Base-by-base conservation (phyloP, 2,888 invertebrate genomes). In the Metopia argyrocephala region DNA sequence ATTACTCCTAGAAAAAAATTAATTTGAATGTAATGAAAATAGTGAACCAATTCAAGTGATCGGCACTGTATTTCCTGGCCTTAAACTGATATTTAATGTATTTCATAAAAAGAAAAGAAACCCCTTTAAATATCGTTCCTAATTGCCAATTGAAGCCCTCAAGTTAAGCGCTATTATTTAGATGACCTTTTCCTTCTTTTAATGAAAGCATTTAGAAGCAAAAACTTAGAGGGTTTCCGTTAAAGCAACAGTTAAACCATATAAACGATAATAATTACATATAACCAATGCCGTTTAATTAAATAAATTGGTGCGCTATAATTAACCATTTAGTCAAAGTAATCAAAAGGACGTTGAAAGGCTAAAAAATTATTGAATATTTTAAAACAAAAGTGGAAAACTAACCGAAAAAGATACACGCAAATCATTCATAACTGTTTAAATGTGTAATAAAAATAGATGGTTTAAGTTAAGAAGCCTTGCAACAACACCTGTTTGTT, bases 291-390 rank as follows among this genome's bases (percentile, higher is more conserved):
- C 23, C 57, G 31, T 66, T 61, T 57, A 52, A 64, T 68, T 68
- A 28, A 73, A 57, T 56, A 61, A 61, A 28, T 45, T 12, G 12
- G 21, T 54, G 54, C 57, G 64, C 23, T 62, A 62, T 78, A 62
- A 69, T 64, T 69, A 66, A 73, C 20, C 45, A 68, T 66, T 71
- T 71, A 70, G 66, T 46, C 21, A 71, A 61, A 56, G 46, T 61
- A 65, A 74, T 57, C 83, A 83, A n/a, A 82, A 82, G 65, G 52
- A 79, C 52, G 80, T 82, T 38, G 56, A 70, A 48, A 69, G 62
- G 27, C n/a, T n/a, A 38, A 38, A 15, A 38, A 38, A 38, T 38
- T 12, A 38, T 38, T 12, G 38, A 38, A 38, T 12, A 38, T 38
- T 9, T 38, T 38, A 38, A 3, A 38, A 38, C 12, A 38, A 38